These are phyloP conservation scores for Drosophila persimilis DNA, from an alignment of 1,140 invertebrate species.

Conservation along the genomic window DNA sequence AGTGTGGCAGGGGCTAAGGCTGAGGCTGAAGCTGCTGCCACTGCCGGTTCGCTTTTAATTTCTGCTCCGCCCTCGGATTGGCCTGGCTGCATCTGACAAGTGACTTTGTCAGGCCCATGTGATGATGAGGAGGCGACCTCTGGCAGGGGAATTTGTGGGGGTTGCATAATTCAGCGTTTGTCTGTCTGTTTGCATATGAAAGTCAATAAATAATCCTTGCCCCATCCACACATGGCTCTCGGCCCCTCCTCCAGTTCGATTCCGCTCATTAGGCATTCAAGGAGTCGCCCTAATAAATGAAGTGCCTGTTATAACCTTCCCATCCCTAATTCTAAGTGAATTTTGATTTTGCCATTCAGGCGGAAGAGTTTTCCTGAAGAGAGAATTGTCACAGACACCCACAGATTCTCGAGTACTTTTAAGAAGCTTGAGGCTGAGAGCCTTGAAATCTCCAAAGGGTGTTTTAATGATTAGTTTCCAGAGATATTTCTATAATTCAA, in stretches of 20 bases:
- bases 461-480: too few relatives aligned
- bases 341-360: too few relatives aligned
- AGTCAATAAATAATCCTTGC: conserved; percentile 74
- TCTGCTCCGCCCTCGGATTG: conserved; percentile 21
- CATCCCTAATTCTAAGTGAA: too few relatives aligned
- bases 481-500: too few relatives aligned
- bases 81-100: conserved; percentile 56
- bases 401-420: too few relatives aligned
- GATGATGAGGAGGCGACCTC: not conserved
- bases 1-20: conserved; percentile 43
- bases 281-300: conserved; percentile 53
- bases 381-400: too few relatives aligned
- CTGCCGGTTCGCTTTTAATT: conserved; percentile 30
- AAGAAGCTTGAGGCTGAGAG: too few relatives aligned
- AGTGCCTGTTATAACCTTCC: conserved; percentile 13
- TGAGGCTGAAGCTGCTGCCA: not conserved
- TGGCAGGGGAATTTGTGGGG: not conserved
- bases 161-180: conserved; percentile 63
- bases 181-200: conserved; percentile 76
- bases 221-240: conserved; percentile 2
- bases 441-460: too few relatives aligned
- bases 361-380: too few relatives aligned
- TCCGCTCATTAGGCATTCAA: conserved; percentile 69
- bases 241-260: conserved; percentile 18
- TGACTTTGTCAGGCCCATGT: conserved; percentile 43